Base-by-base conservation (phyloP, 2,113 vertebrate species). In the Notarius lentiginosus region DNA sequence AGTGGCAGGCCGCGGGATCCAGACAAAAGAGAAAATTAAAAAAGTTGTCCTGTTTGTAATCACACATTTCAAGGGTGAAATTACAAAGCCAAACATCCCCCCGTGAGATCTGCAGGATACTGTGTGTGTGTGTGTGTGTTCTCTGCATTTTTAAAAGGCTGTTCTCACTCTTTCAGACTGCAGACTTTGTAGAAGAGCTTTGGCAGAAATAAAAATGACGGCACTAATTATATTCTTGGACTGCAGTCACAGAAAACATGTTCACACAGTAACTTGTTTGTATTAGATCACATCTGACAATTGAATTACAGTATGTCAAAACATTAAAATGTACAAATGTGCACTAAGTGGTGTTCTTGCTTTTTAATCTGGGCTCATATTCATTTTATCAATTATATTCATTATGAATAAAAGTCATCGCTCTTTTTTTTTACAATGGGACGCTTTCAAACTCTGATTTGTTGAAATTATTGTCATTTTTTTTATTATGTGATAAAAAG, bases 11-110 rank as follows among this genome's bases (percentile, higher is more conserved):
- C 92, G 95, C 95, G 94, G 96, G 97, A 97, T 97, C 95, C 96
- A 97, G 97, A 99, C 97, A 98, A 99, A 97, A 97, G 97, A 97
- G 96, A 96, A 98, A 98, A 98, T 98, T 97, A 97, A 98, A 90
- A 98, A 99, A 98, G 96, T 98, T 98, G 97, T 99, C 97, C 96
- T 96, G 96, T 97, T 98, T 97, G 97, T 97, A 99, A 99, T 99
- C 97, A 98, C 96, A 94, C 98, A 98, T 98, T 97, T 98, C 96
- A 96, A 96, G 97, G 97, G 97, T 98, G 96, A 97, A 97, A 99
- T 99, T 97, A 97, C 96, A 97, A 96, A 97, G 96, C 96, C 95
- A 95, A 96, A 97, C 96, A 97, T 93, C 93, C 95, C 94, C 96
- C 94, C 92, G 89, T 82, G 93, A 92, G 94, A 94, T 93, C 91